Base-by-base conservation (phyloP, 2,888 invertebrate species). In the Nomada fucata region DNA sequence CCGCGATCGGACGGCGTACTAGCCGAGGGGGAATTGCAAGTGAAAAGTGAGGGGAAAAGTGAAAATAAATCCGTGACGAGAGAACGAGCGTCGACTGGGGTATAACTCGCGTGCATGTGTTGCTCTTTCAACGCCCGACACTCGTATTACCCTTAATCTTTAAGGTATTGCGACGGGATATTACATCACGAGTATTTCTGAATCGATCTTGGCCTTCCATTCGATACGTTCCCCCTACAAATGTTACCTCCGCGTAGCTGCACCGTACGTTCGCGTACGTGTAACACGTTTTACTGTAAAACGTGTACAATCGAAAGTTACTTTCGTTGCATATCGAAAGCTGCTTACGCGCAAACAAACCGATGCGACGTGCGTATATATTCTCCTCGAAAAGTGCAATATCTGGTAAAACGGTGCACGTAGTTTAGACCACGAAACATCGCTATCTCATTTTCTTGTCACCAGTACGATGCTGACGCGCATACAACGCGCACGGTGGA, bases 11-110 rank as follows among this genome's bases (percentile, higher is more conserved):
- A 29, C 57, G 13, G 20, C 42, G 42, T 29, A 2, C 18, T 44
- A 18, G 26, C 20, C 59, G 52, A n/a, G 42, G 15, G 42, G 15
- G 50, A 26, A 53, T 59, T 29, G 20, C 15, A 18, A 13, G 3
- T 13, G 36, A 47, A 50, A 60, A 20, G 29, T 23, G 11, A 9
- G 59, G 59, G 15, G 63, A 65, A 60, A 78, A 53, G 60, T 53
- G 70, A 70, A 65, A 79, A 70, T 70, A 78, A 70, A 70, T 78
- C 36, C 69, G 36, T 64, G 57, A 57, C 78, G 59, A 29, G 57
- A 13, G 50, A 23, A 59, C 44, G 2, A 29, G 4, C 29, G n/a
- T 52, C 5, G 2, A 18, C 13, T 15, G 20, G 20, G 13, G 0
- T 3, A 7, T 18, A 26, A n/a, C 26, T 11, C 67, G 15, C 29